Evolutionary conservation across 2,797 vertebrate species (phyloP).

Genomic region (Galaxias olidus): DNA sequence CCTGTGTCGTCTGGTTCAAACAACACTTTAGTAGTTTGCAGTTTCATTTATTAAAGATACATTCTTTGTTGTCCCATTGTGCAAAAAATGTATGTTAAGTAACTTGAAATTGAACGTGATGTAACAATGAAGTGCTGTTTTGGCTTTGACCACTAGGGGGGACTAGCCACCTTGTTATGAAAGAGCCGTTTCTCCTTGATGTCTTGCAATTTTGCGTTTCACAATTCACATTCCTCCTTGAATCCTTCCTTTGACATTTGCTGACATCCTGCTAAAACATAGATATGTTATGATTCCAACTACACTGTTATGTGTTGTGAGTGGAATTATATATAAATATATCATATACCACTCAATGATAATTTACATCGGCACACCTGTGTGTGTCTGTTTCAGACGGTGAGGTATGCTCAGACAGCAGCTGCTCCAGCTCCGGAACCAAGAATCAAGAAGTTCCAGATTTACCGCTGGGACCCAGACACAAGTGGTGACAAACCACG

Average conservation of each 20-base stretch:
- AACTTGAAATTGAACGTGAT: slow-evolving; percentile 52
- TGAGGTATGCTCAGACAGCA: slow-evolving; percentile 76
- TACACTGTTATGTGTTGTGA: too few relatives aligned
- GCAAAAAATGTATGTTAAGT: slow-evolving; percentile 49
- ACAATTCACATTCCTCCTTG: too few relatives aligned
- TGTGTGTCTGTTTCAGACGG: slow-evolving; percentile 47
- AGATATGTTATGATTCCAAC: too few relatives aligned
- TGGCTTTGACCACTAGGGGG: slow-evolving; percentile 43
- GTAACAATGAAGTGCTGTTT: slow-evolving; percentile 50
- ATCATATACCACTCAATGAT: too few relatives aligned
- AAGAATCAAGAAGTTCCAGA: slow-evolving; percentile 89
- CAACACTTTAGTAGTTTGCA: too few relatives aligned
- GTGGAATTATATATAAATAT: too few relatives aligned
- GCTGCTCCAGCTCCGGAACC: slow-evolving; percentile 68
- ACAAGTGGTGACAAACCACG: slow-evolving; percentile 90
- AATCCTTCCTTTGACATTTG: too few relatives aligned
- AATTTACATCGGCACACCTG: too few relatives aligned
- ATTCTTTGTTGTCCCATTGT: slow-evolving; percentile 19
- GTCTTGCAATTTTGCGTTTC: too few relatives aligned
- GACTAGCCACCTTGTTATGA: neutral
- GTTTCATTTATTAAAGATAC: too few relatives aligned
- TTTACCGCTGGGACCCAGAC: slow-evolving; percentile 96
- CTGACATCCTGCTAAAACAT: too few relatives aligned
- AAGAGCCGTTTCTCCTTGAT: neutral
- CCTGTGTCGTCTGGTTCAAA: too few relatives aligned